Conservation (phyloP, 2,888 invertebrate species). For the Polymixis flavicincta region DNA sequence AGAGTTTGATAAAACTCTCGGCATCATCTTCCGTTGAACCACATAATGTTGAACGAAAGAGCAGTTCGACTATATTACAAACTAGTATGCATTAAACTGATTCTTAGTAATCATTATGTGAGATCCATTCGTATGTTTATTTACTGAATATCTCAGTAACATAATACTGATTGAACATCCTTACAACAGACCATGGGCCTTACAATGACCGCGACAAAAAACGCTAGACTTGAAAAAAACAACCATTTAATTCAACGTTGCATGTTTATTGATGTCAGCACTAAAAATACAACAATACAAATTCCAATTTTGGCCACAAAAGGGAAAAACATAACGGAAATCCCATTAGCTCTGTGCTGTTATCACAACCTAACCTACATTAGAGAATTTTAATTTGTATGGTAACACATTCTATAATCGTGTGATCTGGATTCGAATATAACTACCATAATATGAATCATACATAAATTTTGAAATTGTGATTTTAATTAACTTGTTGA, state of each 20-base stretch:
- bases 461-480: conserved; percentile 20
- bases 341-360: conserved; percentile 60
- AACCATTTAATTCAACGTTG: conserved; percentile 7
- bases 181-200: not conserved
- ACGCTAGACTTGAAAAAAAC: not conserved
- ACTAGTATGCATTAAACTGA: not conserved
- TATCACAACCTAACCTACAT: conserved; percentile 72
- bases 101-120: not conserved
- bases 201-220: conserved; percentile 9
- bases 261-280: conserved; percentile 42
- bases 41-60: not conserved
- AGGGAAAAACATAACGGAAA: conserved; percentile 65
- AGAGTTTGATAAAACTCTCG: not conserved
- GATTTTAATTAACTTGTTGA: conserved; percentile 8
- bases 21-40: no score
- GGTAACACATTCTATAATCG: conserved; percentile 64
- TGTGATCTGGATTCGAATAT: conserved; percentile 55
- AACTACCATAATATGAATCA: conserved; percentile 14
- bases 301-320: conserved; percentile 50
- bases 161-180: not conserved
- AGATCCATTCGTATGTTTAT: not conserved
- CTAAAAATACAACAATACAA: conserved; percentile 36
- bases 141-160: conserved; percentile 2
- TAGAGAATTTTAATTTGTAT: conserved; percentile 51
- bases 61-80: not conserved